Evolutionary conservation across 2,797 vertebrate genomes (phyloP), one percentile per base, ranked within the genome.

Genomic region (Merluccius polli): DNA sequence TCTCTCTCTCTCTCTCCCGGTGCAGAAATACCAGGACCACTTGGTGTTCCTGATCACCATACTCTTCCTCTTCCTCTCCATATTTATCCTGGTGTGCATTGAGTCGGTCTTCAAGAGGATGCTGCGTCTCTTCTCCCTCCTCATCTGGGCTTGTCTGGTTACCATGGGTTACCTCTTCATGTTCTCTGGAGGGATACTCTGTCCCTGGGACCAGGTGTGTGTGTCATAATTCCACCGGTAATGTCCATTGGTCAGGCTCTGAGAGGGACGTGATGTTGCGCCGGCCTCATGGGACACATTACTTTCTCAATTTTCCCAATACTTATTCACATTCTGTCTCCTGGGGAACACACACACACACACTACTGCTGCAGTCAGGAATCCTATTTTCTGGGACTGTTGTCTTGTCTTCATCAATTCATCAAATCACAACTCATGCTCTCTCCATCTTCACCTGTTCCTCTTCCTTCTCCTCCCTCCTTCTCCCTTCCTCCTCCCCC

Each of bases 131-230:
- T 98, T 99, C 93, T 99, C 98, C 0, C 85, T 99, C 85, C 95
- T 99, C 69, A 96, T 98, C 86, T 99, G 97, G 96, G 94, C 95
- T n/a, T 97, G 96, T 75, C 94, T 99, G 76, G 95, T 98, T 89
- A 95, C 96, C 92, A 98, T 99, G 97, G 98, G 95, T 87, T 99
- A 98, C 93, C 92, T 99, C 84, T 99, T 99, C 88, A 98, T 99
- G 97, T 98, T 98, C 88, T 98, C 96, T 0, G 98, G 96, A 84
- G 97, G 96, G 75, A 95, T 95, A 76, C 93, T 99, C 89, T 98
- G 95, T 87, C 95, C 97, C 7, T 99, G 98, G 98, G 97, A 99
- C 90, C 97, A 99, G 98, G 44, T 31, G 76, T 52, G 8, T 70
- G 27, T 30, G 68, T 32, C 13, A 59, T 36, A 36, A 36, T 36